A percentile compares a stretch with the other conserved stretches of the same genome.
These are phyloP conservation scores for Cyrtonyx montezumae DNA, from an alignment of 2,113 vertebrate species.

Conservation along the genomic window DNA sequence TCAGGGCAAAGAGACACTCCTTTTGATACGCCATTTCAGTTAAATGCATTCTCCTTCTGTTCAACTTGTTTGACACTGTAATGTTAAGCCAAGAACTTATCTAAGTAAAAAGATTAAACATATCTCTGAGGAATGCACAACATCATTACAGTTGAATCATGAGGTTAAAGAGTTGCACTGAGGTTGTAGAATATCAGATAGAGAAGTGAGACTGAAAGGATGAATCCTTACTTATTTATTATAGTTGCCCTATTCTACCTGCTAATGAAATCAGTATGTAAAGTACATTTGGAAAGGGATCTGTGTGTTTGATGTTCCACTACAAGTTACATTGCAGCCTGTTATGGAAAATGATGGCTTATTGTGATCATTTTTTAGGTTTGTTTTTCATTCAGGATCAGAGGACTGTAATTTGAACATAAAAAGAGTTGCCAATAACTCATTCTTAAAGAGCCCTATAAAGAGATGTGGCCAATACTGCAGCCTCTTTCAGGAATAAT, in stretches of 20 bases:
- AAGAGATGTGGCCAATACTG: conserved; percentile 42
- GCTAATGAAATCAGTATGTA: conserved; percentile 54
- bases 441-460: conserved; percentile 46
- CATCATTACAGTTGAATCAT: conserved; percentile 58
- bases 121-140: conserved; percentile 57
- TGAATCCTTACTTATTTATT: conserved; percentile 60
- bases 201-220: background rate
- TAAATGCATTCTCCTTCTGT: conserved; percentile 42
- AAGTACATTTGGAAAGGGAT: conserved; percentile 21
- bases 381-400: conserved; percentile 60
- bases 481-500: conserved; percentile 54
- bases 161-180: conserved; percentile 60
- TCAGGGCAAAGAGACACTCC: conserved; percentile 31
- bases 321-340: conserved; percentile 18
- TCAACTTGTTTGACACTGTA: conserved; percentile 23
- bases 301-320: background rate
- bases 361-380: conserved; percentile 52
- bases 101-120: conserved; percentile 58
- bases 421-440: conserved; percentile 34
- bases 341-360: conserved; percentile 50
- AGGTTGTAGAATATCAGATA: conserved; percentile 38
- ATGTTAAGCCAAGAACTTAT: conserved; percentile 54
- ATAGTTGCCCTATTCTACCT: conserved; percentile 32
- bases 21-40: background rate
- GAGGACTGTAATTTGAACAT: conserved; percentile 54